Percentiles rank a stretch among this genome's conserved stretches.
These are phyloP conservation scores for Drosophila testacea DNA, from an alignment of 2,888 invertebrate genomes.

Conservation along the genomic window DNA sequence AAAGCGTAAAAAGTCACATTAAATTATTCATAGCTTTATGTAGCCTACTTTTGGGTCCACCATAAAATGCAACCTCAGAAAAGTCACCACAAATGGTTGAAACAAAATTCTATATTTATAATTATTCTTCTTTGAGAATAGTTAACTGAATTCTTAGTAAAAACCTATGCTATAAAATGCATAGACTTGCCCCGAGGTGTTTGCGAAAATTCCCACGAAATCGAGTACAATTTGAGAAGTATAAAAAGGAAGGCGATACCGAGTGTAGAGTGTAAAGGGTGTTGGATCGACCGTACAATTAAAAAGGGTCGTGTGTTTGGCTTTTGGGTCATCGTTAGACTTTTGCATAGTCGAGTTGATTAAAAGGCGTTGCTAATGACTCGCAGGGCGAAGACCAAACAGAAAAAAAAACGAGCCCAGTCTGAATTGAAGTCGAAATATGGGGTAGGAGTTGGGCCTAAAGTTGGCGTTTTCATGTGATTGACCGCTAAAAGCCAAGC, in stretches of 20 bases:
- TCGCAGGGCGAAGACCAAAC: background rate
- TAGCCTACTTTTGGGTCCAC: conserved; percentile 23
- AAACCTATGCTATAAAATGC: conserved; percentile 7
- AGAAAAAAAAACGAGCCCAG: background rate
- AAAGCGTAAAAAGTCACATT: conserved; percentile 15
- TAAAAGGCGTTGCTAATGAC: conserved; percentile 77
- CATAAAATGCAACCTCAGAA: background rate
- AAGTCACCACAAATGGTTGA: background rate
- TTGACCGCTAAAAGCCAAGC: conserved; percentile 43
- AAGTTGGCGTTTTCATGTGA: conserved; percentile 24
- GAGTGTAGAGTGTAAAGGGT: no score
- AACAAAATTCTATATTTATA: conserved; percentile 1
- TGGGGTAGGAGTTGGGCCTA: background rate
- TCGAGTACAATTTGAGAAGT: background rate
- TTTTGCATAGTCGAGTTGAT: conserved; percentile 65
- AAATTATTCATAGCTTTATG: conserved; percentile 17
- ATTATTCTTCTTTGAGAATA: conserved; percentile 1
- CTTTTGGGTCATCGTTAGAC: conserved; percentile 48
- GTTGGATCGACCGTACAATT: conserved; percentile 10
- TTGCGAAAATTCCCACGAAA: background rate
- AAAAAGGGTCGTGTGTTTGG: conserved; percentile 2
- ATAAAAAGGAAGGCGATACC: no score
- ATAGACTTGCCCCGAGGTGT: background rate
- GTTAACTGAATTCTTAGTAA: background rate
- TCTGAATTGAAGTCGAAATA: background rate